Evolutionary conservation across 2,113 vertebrate species (phyloP).

Genomic region (Mesocricetus auratus): DNA sequence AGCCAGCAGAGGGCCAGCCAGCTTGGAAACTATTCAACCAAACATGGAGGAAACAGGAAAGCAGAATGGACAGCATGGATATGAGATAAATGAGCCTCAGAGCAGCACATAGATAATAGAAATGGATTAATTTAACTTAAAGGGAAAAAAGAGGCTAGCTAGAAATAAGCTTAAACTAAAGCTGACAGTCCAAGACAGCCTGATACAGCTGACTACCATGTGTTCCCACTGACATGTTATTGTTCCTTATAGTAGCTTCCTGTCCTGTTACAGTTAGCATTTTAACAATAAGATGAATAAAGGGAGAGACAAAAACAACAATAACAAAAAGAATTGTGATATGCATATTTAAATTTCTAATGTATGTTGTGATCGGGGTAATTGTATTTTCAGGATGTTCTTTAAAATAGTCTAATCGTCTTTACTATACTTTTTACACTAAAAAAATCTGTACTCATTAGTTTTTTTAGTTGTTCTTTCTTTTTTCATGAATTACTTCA

Average conservation of each 20-base stretch:
- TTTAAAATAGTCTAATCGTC: background rate
- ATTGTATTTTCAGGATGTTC: background rate
- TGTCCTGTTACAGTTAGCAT: background rate
- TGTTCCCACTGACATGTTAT: no score
- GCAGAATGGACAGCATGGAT: no score
- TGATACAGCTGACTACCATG: no score
- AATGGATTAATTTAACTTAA: no score
- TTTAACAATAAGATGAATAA: background rate
- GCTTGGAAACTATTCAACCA: background rate
- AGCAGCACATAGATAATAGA: no score
- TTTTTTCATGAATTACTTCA: background rate
- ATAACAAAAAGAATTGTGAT: background rate
- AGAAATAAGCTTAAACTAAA: no score
- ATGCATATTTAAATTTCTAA: background rate
- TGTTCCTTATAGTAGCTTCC: background rate
- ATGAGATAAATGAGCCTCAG: no score
- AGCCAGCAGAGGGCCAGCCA: background rate
- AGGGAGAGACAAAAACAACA: background rate
- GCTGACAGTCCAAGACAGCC: no score
- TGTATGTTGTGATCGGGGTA: background rate
- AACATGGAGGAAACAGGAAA: background rate
- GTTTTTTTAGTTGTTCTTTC: no score
- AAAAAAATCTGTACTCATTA: background rate
- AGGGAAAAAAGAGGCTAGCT: no score
- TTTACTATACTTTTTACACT: background rate